Evolutionary conservation across 2,797 vertebrate genomes (phyloP), one percentile per base, ranked within the genome.

Genomic region (Tragopan temminckii): DNA sequence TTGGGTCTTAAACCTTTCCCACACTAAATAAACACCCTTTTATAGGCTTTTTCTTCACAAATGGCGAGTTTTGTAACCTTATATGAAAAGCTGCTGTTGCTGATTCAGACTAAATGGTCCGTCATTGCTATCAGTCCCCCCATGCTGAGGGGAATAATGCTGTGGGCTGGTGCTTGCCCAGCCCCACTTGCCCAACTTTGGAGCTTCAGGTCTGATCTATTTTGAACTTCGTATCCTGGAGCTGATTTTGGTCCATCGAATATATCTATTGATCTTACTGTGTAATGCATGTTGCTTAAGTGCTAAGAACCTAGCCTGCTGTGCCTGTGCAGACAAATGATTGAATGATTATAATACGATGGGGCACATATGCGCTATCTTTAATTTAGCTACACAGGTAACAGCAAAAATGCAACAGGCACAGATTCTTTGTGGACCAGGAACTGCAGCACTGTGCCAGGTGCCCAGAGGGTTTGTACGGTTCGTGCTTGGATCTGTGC

Each of bases 1-100:
- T 95, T 94, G 62, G 79, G 84, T 90, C 86, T 95, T 95, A 95
- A 96, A 95, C 89, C 92, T 94, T 96, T 96, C 84, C 69, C 50
- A 55, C 93, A 90, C 90, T 92, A 89, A 94, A 96, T 88, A 96
- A 95, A 95, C 79, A 93, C 81, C 50, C 16, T 92, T 95, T 95
- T 89, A 94, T 78, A 79, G 88, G 71, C 19, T 69, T 83, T 84
- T 80, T 71, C 50, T 67, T 93, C 43, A 83, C 69, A 88, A 95
- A 88, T 79, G 46, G 55, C 31, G 85, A 80, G 76, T 80, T 95
- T 93, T 89, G 64, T 68, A 90, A 82, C 72, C 72, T 90, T 69
- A 69, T 80, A 72, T 84, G 70, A 90, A 93, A 88, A 93, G 62
- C 46, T 74, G 46, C 76, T 53, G 59, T 33, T 94, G 86, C 86